phyloP scores from a whole-genome alignment of 2,113 vertebrate species.

The Myrmecophaga tridactyla region DNA sequence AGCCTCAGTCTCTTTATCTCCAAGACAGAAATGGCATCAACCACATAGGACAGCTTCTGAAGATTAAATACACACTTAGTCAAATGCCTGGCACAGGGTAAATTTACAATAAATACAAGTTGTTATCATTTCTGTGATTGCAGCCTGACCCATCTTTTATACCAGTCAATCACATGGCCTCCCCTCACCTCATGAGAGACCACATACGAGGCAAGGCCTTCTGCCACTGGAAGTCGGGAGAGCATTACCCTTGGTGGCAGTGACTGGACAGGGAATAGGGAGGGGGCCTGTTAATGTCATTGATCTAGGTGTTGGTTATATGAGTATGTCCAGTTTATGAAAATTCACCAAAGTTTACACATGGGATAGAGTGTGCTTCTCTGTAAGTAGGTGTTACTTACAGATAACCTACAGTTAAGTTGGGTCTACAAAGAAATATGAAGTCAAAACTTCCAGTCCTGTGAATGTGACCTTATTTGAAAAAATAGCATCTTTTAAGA shows the following conservation, averaged over 20 bases:
- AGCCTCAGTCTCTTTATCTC: neutral
- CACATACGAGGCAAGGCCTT: neutral
- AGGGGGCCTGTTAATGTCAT: rapidly evolving
- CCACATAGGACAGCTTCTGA: neutral
- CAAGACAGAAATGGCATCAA: neutral
- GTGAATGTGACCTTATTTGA: too few relatives aligned
- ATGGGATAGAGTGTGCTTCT: neutral
- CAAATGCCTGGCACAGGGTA: neutral
- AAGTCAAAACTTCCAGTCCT: too few relatives aligned
- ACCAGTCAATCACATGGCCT: neutral
- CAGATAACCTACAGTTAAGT: too few relatives aligned
- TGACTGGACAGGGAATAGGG: neutral
- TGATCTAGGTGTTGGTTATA: neutral
- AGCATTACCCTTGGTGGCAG: neutral
- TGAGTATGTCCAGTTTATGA: neutral
- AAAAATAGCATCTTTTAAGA: too few relatives aligned
- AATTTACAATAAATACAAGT: neutral
- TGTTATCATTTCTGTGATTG: rapidly evolving
- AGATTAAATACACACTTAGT: neutral
- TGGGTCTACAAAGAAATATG: too few relatives aligned
- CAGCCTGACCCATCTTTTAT: neutral
- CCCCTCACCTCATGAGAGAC: neutral
- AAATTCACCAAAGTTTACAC: neutral
- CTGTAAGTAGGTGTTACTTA: too few relatives aligned
- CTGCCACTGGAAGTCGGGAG: neutral